Percentiles rank a stretch among this genome's conserved stretches.
Conservation (phyloP, 2,888 invertebrate genomes). For the Lysandra bellargus region DNA sequence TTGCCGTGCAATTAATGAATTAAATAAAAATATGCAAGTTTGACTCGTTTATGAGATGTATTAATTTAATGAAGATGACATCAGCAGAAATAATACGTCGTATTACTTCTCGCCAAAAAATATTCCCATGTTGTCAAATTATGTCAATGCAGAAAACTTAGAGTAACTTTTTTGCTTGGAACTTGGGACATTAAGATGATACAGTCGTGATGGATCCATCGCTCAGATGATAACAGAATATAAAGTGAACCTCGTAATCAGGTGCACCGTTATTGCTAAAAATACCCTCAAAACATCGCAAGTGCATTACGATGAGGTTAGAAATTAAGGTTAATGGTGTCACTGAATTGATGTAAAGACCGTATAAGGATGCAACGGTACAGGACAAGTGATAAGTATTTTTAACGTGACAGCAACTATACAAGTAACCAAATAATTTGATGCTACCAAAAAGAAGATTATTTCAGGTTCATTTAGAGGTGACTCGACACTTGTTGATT, state of each 20-base stretch:
- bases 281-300: conserved; percentile 7
- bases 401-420: background rate
- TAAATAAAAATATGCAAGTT: background rate
- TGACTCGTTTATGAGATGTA: too few relatives aligned
- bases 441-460: background rate
- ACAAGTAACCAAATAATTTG: background rate
- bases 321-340: conserved; percentile 12
- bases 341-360: background rate
- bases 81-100: background rate
- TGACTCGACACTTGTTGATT: too few relatives aligned
- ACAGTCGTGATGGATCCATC: conserved; percentile 17
- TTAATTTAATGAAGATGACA: background rate
- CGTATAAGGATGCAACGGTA: background rate
- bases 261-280: conserved; percentile 29
- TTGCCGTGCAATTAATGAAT: too few relatives aligned
- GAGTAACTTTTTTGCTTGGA: background rate
- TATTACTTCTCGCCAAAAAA: background rate
- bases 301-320: conserved; percentile 1
- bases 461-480: background rate
- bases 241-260: conserved; percentile 22
- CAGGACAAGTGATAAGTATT: background rate
- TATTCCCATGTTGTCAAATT: background rate
- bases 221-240: conserved; percentile 24
- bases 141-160: background rate
- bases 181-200: background rate